Evolutionary conservation across 1,140 invertebrate genomes (phyloP), one percentile per base, ranked within the genome.

Genomic region (Trichonephila inaurata): DNA sequence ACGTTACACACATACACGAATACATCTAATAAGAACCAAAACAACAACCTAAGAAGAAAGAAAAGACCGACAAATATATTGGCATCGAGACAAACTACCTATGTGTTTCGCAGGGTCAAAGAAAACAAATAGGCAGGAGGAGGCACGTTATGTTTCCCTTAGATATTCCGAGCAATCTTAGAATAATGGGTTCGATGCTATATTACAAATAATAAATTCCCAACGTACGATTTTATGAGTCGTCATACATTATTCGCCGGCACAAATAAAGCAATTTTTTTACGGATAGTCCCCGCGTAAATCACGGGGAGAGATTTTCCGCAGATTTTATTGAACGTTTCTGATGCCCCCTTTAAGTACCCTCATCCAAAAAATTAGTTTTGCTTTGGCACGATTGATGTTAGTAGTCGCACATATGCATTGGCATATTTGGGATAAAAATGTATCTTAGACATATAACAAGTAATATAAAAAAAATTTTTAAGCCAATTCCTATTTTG

Each of bases 111-210:
- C 24, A 18, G 69, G 69, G 69, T 77, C 69, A 77, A 40, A 77
- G 28, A 28, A 77, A 77, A 77, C 69, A 77, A 77, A 77, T 40
- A 69, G 10, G 21, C 0, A n/a, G 8, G 66, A 14, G 69, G 10
- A 33, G 69, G 69, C 24, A 77, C 69, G 69, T 77, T 77, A 77
- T 77, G 69, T 40, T 77, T 77, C 69, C 28, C 28, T 77, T 77
- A 77, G 69, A 12, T 77, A 77, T 77, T 77, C 69, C 5, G n/a
- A 28, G 69, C 69, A 77, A 77, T 77, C 69, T 77, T 77, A 28
- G 69, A 77, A 77, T 77, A 83, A 83, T 83, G 82, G 82, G 82
- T 83, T 83, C 82, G 82, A 83, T 83, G n/a, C 40, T 60, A 83
- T 51, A 51, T 83, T 40, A 83, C 51, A 60, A 83, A 83, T 77